A percentile compares a stretch with the other conserved stretches of the same genome.
These are phyloP conservation scores for Trachymyrmex septentrionalis DNA, from an alignment of 1,140 invertebrate species.

Conservation along the genomic window DNA sequence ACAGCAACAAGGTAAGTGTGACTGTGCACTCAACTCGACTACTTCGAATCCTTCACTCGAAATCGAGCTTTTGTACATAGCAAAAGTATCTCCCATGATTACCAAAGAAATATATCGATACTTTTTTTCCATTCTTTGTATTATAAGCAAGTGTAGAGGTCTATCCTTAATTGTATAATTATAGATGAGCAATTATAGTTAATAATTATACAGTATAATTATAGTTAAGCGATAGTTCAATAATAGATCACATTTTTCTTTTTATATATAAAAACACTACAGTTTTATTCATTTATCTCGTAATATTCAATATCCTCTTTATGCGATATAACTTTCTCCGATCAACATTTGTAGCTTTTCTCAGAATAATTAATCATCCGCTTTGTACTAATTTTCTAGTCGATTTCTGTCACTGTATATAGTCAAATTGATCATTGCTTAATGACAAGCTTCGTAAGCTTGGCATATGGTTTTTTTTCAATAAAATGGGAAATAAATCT, in stretches of 20 bases:
- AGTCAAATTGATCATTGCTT: slow-evolving; percentile 3
- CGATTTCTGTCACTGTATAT: not conserved
- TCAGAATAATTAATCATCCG: slow-evolving; percentile 34
- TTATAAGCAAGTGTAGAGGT: not conserved
- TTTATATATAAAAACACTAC: not conserved
- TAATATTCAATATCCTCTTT: not conserved
- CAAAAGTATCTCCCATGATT: not conserved
- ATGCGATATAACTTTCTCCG: not conserved
- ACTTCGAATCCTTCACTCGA: not conserved
- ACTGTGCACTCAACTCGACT: slow-evolving; percentile 81
- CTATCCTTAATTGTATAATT: not conserved
- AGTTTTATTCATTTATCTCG: not conserved
- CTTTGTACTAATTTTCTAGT: slow-evolving; percentile 59
- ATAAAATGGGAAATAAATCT: slow-evolving; percentile 1
- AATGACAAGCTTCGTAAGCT: slow-evolving; percentile 7
- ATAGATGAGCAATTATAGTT: not conserved
- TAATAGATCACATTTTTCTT: not conserved
- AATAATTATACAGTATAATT: too few relatives aligned
- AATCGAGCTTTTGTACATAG: slow-evolving; percentile 50
- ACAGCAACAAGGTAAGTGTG: slow-evolving; percentile 84
- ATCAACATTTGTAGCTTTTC: not conserved
- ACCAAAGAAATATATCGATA: not conserved
- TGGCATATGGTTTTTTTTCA: not conserved
- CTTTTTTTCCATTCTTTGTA: not conserved
- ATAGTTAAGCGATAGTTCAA: not conserved